phyloP scores from a whole-genome alignment of 1,140 invertebrate species.

The Pseudobourletiella spinata region DNA sequence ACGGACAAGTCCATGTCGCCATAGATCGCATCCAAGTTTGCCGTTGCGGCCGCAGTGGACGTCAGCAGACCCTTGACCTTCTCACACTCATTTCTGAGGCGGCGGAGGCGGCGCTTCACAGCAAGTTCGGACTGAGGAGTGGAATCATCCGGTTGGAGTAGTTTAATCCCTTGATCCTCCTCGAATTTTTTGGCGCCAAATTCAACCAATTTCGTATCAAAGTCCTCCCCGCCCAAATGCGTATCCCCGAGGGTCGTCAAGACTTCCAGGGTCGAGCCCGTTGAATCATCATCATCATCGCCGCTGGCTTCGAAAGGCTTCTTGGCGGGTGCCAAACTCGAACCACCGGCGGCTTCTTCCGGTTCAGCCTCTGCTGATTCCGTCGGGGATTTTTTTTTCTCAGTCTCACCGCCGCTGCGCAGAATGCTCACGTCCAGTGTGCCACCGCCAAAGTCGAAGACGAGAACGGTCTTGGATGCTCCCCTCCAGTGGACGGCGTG shows the following conservation, averaged over 20 bases:
- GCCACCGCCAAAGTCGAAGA: too few species aligned
- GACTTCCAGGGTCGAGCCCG: slow-evolving; percentile 12
- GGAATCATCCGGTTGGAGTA: slow-evolving; percentile 35
- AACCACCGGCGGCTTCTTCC: too few species aligned
- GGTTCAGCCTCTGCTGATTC: too few species aligned
- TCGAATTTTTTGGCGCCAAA: slow-evolving; percentile 46
- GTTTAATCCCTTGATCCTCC: slow-evolving; percentile 49
- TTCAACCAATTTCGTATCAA: slow-evolving; percentile 39
- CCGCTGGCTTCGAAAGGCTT: too few species aligned
- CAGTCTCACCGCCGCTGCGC: slow-evolving; percentile 42
- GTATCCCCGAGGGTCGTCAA: slow-evolving; percentile 39
- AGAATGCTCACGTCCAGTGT: slow-evolving; percentile 52
- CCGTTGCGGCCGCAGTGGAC: slow-evolving; percentile 11
- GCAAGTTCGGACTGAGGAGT: too few species aligned
- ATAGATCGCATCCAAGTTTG: slow-evolving; percentile 20
- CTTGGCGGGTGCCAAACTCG: too few species aligned
- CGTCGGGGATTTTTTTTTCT: too few species aligned
- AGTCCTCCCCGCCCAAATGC: slow-evolving; percentile 42
- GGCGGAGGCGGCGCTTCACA: background rate
- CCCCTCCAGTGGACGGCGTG: slow-evolving; percentile 95
- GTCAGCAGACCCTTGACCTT: slow-evolving; percentile 4
- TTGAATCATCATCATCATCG: background rate
- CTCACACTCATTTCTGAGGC: slow-evolving; percentile 22
- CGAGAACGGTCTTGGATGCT: slow-evolving; percentile 13
- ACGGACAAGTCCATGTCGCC: slow-evolving; percentile 1